These are phyloP conservation scores for Popillia japonica DNA, from an alignment of 1,140 invertebrate species.

Conservation along the genomic window DNA sequence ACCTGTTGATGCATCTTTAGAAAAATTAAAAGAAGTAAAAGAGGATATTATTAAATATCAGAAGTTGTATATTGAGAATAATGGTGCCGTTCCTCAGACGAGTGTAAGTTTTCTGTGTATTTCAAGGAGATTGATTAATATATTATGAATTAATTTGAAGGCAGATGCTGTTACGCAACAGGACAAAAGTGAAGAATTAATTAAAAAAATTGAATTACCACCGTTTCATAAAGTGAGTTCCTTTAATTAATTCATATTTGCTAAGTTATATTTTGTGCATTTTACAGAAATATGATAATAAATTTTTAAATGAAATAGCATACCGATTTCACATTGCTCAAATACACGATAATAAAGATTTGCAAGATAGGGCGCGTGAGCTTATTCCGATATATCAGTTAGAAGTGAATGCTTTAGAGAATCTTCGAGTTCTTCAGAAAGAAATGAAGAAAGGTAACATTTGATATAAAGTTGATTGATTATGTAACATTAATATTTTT, in stretches of 20 bases:
- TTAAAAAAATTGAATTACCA: constrained; percentile 41
- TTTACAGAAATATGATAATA: constrained; percentile 57
- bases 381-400: constrained; percentile 70
- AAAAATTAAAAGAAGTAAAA: constrained; percentile 41
- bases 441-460: constrained; percentile 63
- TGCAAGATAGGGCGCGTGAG: constrained; percentile 67
- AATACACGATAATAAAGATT: constrained; percentile 69
- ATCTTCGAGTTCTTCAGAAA: constrained; percentile 69
- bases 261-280: neutral
- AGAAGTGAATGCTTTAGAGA: constrained; percentile 68
- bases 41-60: constrained; percentile 28
- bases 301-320: constrained; percentile 66
- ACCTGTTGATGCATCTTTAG: constrained; percentile 38
- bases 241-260: neutral
- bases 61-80: constrained; percentile 18
- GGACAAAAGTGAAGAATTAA: constrained; percentile 32
- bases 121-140: neutral
- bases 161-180: neutral
- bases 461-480: neutral
- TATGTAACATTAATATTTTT: too few species aligned
- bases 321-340: constrained; percentile 67
- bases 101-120: neutral
- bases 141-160: neutral
- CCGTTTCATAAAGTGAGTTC: constrained; percentile 39
- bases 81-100: neutral